Percentiles rank a stretch among this genome's conserved stretches.
Evolutionary conservation across 2,797 vertebrate genomes (phyloP).

Genomic region (Sebastes umbrosus): DNA sequence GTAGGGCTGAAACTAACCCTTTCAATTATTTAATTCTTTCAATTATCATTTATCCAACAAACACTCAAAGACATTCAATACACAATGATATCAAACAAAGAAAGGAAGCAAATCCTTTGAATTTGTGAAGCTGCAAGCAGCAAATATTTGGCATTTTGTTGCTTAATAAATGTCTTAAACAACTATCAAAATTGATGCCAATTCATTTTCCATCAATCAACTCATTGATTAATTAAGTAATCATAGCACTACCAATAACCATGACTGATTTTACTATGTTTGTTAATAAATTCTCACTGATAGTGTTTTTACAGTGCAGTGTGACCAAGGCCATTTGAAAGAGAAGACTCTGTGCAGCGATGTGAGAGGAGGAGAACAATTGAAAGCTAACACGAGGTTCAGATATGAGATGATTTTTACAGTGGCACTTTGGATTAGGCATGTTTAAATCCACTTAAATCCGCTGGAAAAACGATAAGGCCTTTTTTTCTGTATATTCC

Average conservation of each 20-base stretch:
- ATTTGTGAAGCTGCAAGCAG: neutral
- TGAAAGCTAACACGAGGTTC: conserved; percentile 26
- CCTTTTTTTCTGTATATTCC: conserved; percentile 25
- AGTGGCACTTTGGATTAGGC: conserved; percentile 59
- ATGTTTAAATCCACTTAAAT: conserved; percentile 66
- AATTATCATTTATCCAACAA: neutral
- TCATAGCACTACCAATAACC: neutral
- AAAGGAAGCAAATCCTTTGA: neutral
- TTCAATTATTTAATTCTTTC: neutral
- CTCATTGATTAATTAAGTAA: neutral
- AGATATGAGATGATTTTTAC: conserved; percentile 50
- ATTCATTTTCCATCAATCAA: neutral
- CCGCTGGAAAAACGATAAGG: conserved; percentile 48
- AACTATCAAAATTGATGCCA: neutral
- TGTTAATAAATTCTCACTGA: neutral
- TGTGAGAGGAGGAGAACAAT: neutral
- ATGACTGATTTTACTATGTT: neutral
- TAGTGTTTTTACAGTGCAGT: conserved; percentile 8
- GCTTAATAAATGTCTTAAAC: neutral
- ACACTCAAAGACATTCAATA: neutral
- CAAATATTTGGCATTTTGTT: neutral
- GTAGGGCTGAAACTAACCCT: neutral
- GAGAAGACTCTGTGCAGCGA: neutral
- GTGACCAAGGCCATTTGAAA: too few species aligned
- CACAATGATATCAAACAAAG: neutral